These are phyloP conservation scores for Gymnoscopelus microlampas DNA, from an alignment of 2,797 vertebrate genomes.

Conservation along the genomic window DNA sequence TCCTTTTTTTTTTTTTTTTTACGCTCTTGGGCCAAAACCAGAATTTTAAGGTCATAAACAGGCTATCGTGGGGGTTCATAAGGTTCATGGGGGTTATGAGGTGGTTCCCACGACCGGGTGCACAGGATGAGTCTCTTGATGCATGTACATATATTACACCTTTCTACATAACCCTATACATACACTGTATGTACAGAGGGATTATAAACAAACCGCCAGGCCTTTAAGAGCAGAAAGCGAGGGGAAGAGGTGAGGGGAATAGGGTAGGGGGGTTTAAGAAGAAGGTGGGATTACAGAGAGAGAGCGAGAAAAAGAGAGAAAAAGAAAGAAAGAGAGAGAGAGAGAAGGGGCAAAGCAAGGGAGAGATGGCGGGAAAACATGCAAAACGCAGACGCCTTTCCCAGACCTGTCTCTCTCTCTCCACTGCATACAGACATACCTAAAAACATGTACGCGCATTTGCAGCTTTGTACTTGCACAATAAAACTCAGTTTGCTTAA, in stretches of 20 bases:
- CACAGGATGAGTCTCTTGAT: constrained; percentile 79
- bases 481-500: constrained; percentile 69
- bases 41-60: background rate
- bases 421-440: constrained; percentile 69
- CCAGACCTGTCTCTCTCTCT: constrained; percentile 44
- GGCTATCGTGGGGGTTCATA: constrained; percentile 10
- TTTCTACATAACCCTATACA: constrained; percentile 81
- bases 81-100: constrained; percentile 21
- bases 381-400: constrained; percentile 68
- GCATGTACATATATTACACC: constrained; percentile 82
- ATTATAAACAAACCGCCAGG: constrained; percentile 73
- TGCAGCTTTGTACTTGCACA: constrained; percentile 63
- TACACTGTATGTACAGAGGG: constrained; percentile 79
- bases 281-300: constrained; percentile 8
- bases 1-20: background rate
- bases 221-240: constrained; percentile 66
- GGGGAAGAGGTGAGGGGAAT: constrained; percentile 31
- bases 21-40: background rate
- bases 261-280: constrained; percentile 38
- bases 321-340: constrained; percentile 6
- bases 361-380: constrained; percentile 70
- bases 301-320: constrained; percentile 7
- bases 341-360: constrained; percentile 27
- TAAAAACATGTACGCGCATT: constrained; percentile 58
- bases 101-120: constrained; percentile 56